These are phyloP conservation scores for Iphiclides podalirius DNA, from an alignment of 2,888 invertebrate genomes.

Conservation along the genomic window DNA sequence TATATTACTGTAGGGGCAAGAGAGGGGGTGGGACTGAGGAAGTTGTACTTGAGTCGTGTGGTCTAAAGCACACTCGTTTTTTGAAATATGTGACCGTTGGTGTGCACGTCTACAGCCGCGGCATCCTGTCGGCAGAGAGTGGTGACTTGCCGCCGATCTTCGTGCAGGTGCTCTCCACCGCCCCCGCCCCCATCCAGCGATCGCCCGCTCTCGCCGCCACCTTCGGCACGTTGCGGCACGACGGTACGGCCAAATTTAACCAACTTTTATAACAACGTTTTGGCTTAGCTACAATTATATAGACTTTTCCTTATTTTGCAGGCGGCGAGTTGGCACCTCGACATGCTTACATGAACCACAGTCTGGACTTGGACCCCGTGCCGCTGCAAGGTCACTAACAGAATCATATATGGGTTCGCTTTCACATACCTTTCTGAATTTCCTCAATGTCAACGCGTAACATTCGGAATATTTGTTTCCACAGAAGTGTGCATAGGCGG, in stretches of 20 bases:
- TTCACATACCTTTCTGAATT: too few species aligned
- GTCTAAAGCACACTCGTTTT: too few species aligned
- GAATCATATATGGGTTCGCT: too few species aligned
- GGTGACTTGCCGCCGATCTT: constrained; percentile 54
- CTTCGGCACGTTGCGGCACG: constrained; percentile 6
- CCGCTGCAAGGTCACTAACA: constrained; percentile 56
- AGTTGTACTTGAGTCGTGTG: too few species aligned
- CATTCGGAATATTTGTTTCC: too few species aligned
- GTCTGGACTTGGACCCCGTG: constrained; percentile 77
- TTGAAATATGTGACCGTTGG: neutral
- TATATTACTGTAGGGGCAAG: too few species aligned
- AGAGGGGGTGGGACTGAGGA: too few species aligned
- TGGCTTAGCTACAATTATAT: too few species aligned
- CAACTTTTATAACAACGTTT: too few species aligned
- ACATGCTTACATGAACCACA: constrained; percentile 74
- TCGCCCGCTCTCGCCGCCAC: constrained; percentile 22
- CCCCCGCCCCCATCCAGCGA: constrained; percentile 11
- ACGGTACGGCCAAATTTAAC: too few species aligned
- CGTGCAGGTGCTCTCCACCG: constrained; percentile 40
- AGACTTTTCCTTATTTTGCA: too few species aligned
- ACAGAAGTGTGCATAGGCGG: constrained; percentile 36
- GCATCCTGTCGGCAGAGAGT: constrained; percentile 51
- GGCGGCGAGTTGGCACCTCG: constrained; percentile 33
- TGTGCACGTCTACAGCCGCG: constrained; percentile 83
- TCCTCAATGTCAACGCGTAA: too few species aligned